phyloP scores from a whole-genome alignment of 2,888 invertebrate species.

The Microdon myrmicae region DNA sequence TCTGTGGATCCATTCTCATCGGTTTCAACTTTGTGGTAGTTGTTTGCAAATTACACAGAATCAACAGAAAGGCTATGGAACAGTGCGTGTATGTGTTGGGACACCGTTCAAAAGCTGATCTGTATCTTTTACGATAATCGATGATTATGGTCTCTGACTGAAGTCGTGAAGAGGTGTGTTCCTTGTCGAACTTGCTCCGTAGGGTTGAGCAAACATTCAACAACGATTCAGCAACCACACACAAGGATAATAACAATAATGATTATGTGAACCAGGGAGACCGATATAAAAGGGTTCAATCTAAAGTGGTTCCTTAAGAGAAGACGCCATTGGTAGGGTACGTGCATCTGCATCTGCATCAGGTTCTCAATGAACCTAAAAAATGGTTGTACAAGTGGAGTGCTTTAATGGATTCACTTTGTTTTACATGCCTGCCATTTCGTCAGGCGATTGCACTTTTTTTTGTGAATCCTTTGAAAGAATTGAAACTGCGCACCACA shows the following conservation, averaged over 20 bases:
- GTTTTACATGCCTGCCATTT: slow-evolving; percentile 9
- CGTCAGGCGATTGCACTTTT: slow-evolving; percentile 19
- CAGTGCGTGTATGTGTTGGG: too few relatives aligned
- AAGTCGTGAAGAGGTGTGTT: slow-evolving; percentile 11
- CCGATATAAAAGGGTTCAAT: slow-evolving; percentile 51
- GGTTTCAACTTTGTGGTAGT: slow-evolving; percentile 45
- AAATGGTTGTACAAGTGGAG: slow-evolving; percentile 42
- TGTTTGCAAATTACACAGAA: slow-evolving; percentile 42
- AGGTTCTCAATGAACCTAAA: slow-evolving; percentile 34
- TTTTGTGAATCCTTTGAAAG: too few relatives aligned
- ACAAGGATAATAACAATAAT: slow-evolving; percentile 49
- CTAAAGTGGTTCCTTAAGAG: slow-evolving; percentile 41
- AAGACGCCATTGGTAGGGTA: too few relatives aligned
- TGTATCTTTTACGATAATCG: slow-evolving; percentile 47
- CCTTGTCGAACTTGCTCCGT: slow-evolving; percentile 19
- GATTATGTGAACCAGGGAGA: slow-evolving; percentile 42
- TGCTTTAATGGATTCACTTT: slow-evolving; percentile 51
- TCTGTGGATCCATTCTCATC: slow-evolving; percentile 30
- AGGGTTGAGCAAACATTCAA: slow-evolving; percentile 32
- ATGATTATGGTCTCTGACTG: slow-evolving; percentile 39
- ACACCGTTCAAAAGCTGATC: slow-evolving; percentile 30
- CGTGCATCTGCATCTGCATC: slow-evolving; percentile 23
- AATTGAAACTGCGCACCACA: too few relatives aligned
- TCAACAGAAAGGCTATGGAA: background rate
- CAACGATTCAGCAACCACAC: slow-evolving; percentile 31